These are phyloP conservation scores for Lampris megalopsis DNA, from an alignment of 2,113 vertebrate species.

Conservation along the genomic window DNA sequence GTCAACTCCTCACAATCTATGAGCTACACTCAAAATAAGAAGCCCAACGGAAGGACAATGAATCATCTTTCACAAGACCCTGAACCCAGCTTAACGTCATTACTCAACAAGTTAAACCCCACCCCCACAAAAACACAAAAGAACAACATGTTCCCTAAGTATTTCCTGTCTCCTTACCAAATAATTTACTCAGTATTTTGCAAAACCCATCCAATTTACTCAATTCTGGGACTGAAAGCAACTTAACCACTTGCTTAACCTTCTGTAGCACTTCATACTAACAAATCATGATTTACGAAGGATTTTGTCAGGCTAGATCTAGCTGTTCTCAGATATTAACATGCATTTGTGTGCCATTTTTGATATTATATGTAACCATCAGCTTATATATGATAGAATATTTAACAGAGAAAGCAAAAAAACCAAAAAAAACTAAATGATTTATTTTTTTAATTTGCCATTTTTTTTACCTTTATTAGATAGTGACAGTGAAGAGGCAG, in stretches of 20 bases:
- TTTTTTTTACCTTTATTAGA: too few species aligned
- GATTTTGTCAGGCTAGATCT: not conserved
- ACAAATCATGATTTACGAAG: not conserved
- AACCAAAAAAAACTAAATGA: too few species aligned
- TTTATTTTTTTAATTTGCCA: too few species aligned
- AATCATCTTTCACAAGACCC: not conserved
- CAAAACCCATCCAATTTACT: too few species aligned
- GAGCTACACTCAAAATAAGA: not conserved
- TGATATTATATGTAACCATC: not conserved
- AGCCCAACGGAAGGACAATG: not conserved
- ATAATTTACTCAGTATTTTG: too few species aligned
- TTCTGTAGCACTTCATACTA: not conserved
- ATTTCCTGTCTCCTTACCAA: too few species aligned
- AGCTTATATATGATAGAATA: not conserved
- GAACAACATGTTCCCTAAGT: too few species aligned
- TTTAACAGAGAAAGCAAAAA: not conserved
- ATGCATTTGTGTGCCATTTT: not conserved
- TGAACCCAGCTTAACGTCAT: not conserved
- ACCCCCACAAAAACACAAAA: too few species aligned
- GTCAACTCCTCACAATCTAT: not conserved
- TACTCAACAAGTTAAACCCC: not conserved
- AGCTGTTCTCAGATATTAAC: not conserved
- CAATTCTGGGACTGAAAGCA: not conserved
- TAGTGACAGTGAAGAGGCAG: too few species aligned
- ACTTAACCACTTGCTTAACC: not conserved